A percentile compares a stretch with the other conserved stretches of the same genome.
Evolutionary conservation across 2,113 vertebrate species (phyloP).

Genomic region (Solenodon paradoxus): DNA sequence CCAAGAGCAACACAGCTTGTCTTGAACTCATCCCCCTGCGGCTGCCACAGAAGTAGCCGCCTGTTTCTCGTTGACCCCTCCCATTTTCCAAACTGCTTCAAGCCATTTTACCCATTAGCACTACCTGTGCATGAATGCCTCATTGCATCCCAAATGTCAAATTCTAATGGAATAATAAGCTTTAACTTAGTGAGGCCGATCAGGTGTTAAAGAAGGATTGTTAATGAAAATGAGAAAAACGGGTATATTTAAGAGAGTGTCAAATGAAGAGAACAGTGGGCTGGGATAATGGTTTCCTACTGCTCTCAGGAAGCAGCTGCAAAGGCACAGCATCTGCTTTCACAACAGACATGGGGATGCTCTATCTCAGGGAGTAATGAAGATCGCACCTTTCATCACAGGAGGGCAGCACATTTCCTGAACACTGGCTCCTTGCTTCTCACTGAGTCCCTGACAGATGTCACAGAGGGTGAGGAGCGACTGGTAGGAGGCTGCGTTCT

Average conservation of each 20-base stretch:
- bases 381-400: constrained; percentile 52
- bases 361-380: neutral
- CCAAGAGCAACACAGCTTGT: neutral
- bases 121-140: constrained; percentile 48
- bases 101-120: constrained; percentile 29
- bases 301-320: neutral
- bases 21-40: neutral
- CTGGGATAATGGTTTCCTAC: constrained; percentile 4
- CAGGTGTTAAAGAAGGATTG: constrained; percentile 62
- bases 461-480: neutral
- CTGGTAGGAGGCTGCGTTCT: neutral
- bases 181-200: constrained; percentile 34
- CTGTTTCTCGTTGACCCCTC: neutral
- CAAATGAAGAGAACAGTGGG: constrained; percentile 7
- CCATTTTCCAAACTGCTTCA: neutral
- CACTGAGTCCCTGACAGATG: neutral
- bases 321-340: neutral
- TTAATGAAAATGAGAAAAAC: constrained; percentile 65
- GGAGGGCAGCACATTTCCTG: constrained; percentile 48
- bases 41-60: neutral
- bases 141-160: constrained; percentile 61
- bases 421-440: neutral
- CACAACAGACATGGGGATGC: neutral
- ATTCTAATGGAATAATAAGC: constrained; percentile 51
- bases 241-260: constrained; percentile 45